phyloP scores from a whole-genome alignment of 37 sponge, comb jelly and placozoan genomes.

The Chondrilla cf. caribensis region DNA sequence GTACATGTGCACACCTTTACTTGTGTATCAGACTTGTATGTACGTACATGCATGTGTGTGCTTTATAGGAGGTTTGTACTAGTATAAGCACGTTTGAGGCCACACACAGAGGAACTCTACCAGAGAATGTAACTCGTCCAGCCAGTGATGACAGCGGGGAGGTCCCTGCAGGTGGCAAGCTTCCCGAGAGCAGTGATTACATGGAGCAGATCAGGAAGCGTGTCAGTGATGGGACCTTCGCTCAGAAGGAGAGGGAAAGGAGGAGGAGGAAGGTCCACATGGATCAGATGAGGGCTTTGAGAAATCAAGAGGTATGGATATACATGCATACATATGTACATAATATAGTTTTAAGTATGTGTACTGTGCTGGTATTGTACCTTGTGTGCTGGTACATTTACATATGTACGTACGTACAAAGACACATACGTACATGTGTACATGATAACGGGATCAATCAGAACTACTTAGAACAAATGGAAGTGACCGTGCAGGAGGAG shows the following conservation, averaged over 20 bases:
- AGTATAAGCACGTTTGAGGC: constrained; percentile 6
- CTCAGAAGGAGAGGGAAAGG: constrained; percentile 80
- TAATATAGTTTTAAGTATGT: neutral
- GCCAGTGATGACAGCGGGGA: neutral
- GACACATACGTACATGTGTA: too few species aligned
- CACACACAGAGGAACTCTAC: neutral
- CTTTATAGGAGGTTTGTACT: neutral
- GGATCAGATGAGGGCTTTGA: constrained; percentile 58
- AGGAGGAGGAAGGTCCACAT: constrained; percentile 77
- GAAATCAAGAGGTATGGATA: constrained; percentile 60
- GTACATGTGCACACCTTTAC: neutral
- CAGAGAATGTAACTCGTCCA: neutral
- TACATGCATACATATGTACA: too few species aligned
- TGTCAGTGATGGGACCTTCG: constrained; percentile 42
- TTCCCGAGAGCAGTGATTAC: constrained; percentile 50
- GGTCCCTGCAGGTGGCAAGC: neutral
- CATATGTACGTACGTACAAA: too few species aligned
- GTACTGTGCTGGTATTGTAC: neutral
- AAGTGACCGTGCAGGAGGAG: too few species aligned
- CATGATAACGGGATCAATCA: too few species aligned
- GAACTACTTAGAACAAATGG: too few species aligned
- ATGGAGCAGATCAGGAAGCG: constrained; percentile 60
- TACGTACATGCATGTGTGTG: neutral
- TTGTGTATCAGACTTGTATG: neutral
- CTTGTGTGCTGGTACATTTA: too few species aligned